Base-by-base conservation (phyloP, 2,888 invertebrate genomes). In the Nudaria mundana region DNA sequence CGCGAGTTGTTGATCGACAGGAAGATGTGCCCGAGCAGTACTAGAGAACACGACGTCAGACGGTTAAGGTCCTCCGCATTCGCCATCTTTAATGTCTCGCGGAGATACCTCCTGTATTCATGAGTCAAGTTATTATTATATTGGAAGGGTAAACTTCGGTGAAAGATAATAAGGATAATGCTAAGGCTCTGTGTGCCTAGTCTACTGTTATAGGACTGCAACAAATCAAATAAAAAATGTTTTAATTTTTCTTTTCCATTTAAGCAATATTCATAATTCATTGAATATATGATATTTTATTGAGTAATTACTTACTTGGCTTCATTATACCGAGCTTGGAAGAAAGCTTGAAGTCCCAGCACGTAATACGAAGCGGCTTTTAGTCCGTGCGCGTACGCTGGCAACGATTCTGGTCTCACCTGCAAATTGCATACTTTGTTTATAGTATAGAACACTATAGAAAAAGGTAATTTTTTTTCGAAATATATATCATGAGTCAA, bases 61-160 rank as follows among this genome's bases (percentile, higher is more conserved):
- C 99, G 91, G 83, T 98, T 98, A 52, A 99, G 90, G 85, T 99
- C 99, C 81, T 99, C 99, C 0, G 98, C 96, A 83, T 99, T 99
- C 13, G 98, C 98, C 97, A 99, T 98, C 88, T 98, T 98, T 26
- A 99, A 86, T 0, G 98, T 98, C 87, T 99, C 98, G 48, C 98
- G 91, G 35, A 99, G 91, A 74, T 96, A 98, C 52, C 98, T 92
- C 84, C 98, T 98, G 76, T 1, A n/a, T 4, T 6, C 32, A 15
- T 5, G 5, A 32, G 11, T 11, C 6, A 12, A 5, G 18, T 11
- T 18, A n/a, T n/a, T n/a, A n/a, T n/a, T n/a, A n/a, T n/a, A n/a
- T n/a, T n/a, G n/a, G n/a, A n/a, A n/a, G n/a, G n/a, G n/a, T n/a
- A n/a, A n/a, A n/a, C n/a, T n/a, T n/a, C n/a, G n/a, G n/a, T n/a